Percentiles rank a stretch among this genome's conserved stretches.
phyloP scores from a whole-genome alignment of 2,888 invertebrate genomes.

The Leucozona laternaria region DNA sequence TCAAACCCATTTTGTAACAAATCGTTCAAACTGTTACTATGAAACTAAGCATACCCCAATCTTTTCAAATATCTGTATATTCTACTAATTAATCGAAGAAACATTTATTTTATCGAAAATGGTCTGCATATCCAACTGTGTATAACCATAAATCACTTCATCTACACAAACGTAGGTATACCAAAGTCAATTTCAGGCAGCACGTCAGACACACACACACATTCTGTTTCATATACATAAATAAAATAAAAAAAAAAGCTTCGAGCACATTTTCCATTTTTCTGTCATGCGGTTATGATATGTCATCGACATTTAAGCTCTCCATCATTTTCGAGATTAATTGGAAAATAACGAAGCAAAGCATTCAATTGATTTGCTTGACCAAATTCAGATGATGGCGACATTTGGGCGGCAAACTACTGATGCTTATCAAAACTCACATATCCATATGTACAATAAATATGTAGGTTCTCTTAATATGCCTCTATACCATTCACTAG shows the following conservation, averaged over 20 bases:
- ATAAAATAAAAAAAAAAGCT: conserved; percentile 33
- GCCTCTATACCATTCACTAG: background rate
- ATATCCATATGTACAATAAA: background rate
- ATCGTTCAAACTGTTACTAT: background rate
- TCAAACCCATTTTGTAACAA: too few relatives aligned
- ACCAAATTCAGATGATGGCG: conserved; percentile 72
- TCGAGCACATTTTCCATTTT: conserved; percentile 52
- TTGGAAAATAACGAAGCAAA: conserved; percentile 61
- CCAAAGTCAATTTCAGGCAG: conserved; percentile 17
- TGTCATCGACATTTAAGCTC: conserved; percentile 60
- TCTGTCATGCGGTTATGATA: conserved; percentile 68
- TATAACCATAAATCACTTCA: conserved; percentile 10
- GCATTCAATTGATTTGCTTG: conserved; percentile 68
- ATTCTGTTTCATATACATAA: conserved; percentile 29
- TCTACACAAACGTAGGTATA: conserved; percentile 4
- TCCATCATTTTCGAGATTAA: conserved; percentile 62
- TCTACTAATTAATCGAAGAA: conserved; percentile 14
- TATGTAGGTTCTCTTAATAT: background rate
- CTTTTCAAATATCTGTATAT: background rate
- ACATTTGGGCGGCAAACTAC: conserved; percentile 61
- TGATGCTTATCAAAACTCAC: conserved; percentile 53
- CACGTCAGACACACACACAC: background rate
- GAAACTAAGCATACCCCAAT: too few relatives aligned
- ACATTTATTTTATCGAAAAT: conserved; percentile 35
- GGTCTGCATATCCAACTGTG: conserved; percentile 25